Base-by-base conservation (phyloP, 35 echinoderm and acorn worm genomes). In the Apostichopus parvimensis region DNA sequence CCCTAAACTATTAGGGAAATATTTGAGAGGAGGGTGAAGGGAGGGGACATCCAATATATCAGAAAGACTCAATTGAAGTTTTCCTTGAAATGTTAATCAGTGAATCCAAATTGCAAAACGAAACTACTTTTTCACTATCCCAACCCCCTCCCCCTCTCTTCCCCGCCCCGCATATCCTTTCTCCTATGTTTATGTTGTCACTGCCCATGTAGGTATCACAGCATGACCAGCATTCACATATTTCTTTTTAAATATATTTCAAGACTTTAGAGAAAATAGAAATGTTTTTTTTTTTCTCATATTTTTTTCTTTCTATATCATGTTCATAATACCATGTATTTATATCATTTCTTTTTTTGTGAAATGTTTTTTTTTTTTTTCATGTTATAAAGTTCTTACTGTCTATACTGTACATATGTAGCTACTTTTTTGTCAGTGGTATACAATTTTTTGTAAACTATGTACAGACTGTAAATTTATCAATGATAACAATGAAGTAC, bases 401-500 rank as follows among this genome's bases (percentile, higher is more conserved):
- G 57, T 75, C 54, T 58, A 84, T 84, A 84, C 15, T 84, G 81
- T 84, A 84, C 20, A 84, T 84, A 84, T 56, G 57, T 59, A 56
- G n/a, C 54, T 59, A 58, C 57, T 58, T 58, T 84, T 84, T 84
- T 58, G 53, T 84, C 81, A 84, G 81, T 84, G 81, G 81, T 58
- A 84, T 84, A 84, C 81, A 84, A 58, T 84, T 84, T 84, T 84
- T 84, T 84, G 81, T 84, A 84, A 59, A 84, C 81, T 58, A 84
- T 84, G 81, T 84, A 84, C 81, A 84, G 54, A 84, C 81, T 84
- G 81, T 84, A 84, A 84, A 84, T 84, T 84, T 84, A 59, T 23
- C 81, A 84, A 58, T 84, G 54, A 84, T 21, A 59, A 59, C 21
- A 22, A 75, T 13, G 71, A 75, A 84, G 20, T 84, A 84, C 53